Evolutionary conservation across 1,140 invertebrate genomes (phyloP), one percentile per base, ranked within the genome.

Genomic region (Meloidogyne hapla): DNA sequence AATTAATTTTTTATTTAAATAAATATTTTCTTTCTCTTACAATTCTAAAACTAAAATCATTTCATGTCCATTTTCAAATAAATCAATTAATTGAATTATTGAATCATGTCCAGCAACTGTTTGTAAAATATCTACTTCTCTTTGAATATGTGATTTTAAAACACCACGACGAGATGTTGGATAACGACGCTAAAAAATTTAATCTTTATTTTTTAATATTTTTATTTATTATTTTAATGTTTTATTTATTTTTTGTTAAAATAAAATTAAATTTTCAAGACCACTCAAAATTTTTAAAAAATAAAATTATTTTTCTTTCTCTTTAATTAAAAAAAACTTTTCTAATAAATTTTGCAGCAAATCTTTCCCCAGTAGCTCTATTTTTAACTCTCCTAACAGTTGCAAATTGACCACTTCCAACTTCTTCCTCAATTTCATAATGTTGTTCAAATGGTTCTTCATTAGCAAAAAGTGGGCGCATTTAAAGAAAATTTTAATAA

Each of bases 331-430:
- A 33, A 33, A 65, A 15, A 23, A 73, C 42, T 88, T 96, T 94
- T 87, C 92, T 91, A 79, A 97, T 92, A 89, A 93, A 95, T 90
- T 98, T 98, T 78, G 94, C 95, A 1, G 95, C 95, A 90, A 93
- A 97, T 87, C 93, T 91, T 79, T 91, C 90, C 33, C 93, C 92
- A 10, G 92, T 93, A 76, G 91, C 90, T 86, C 92, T 91, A 88
- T 96, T 92, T n/a, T 91, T 90, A 82, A 94, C 94, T 88, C 93
- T 91, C 79, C 93, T 91, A 66, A 98, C 95, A 75, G 94, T 92
- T 21, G 95, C 95, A 89, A 96, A 98, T 90, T 97, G 96, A 48
- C 95, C 95, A 38, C 74, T 78, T 69, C 81, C 80, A 83, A 69
- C 45, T n/a, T 83, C 82, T 8, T 82, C 81, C 13, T 69, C 74